Base-by-base conservation (phyloP, 2,797 vertebrate genomes). In the Serranus cabrilla region DNA sequence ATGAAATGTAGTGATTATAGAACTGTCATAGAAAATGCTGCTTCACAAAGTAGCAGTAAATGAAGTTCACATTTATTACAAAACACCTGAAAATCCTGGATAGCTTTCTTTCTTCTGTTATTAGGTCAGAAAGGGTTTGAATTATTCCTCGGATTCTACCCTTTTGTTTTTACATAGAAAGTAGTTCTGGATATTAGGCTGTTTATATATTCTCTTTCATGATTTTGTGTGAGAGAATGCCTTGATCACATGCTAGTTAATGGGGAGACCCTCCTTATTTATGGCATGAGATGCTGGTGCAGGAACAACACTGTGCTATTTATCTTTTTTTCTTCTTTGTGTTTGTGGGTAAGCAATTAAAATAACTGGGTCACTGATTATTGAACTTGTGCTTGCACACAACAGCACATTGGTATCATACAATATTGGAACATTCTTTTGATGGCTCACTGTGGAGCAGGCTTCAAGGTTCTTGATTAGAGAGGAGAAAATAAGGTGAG, bases 291-390 rank as follows among this genome's bases (percentile, higher is more conserved):
- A 91, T 75, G 81, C 81, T 79, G 70, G 67, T 86, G 84, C 70
- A 90, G 71, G 89, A 95, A 94, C 89, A 93, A 92, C 88, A 83
- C 81, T 89, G 85, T 80, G 79, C 82, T 91, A 89, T 94, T 92
- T 92, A 90, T 92, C 77, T 90, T 88, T 87, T 91, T 90, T 85
- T 56, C 59, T 25, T 84, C 83, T 91, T 91, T 93, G 89, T 92
- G 90, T 95, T 94, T 93, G 88, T 86, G 89, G 88, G 83, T 94
- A 91, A 91, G 93, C 94, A 95, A 95, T 95, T 95, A 94, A 95
- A 95, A 94, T 87, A 95, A 94, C 88, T 95, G 89, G 94, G 95
- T 94, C 94, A 91, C 87, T 88, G 88, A 84, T 92, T 91, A 91
- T 92, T 90, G 91, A 93, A 93, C 83, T 86, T 86, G 75, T 86